Evolutionary conservation across 2,113 vertebrate genomes (phyloP), one percentile per base, ranked within the genome.

Genomic region (Tachuris rubrigastra): DNA sequence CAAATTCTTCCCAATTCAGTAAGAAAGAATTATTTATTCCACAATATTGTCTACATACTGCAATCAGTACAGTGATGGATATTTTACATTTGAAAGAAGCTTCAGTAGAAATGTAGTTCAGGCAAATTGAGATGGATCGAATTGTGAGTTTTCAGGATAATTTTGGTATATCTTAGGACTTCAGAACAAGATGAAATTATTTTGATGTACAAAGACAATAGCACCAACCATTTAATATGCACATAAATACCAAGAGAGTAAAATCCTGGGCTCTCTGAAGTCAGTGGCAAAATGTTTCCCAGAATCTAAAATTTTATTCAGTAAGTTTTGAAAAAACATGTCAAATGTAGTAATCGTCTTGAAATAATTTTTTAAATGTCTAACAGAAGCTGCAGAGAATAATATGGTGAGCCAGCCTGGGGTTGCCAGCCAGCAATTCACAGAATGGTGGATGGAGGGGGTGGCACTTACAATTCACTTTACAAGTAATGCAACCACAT

Each of bases 51-150:
- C 53, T 35, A 18, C 9, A 7, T 80, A 37, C 69, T 91, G 56
- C 60, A 83, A 73, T 84, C 73, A 77, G 37, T 74, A 50, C 25
- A n/a, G 52, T 35, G 56, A 58, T 42, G 14, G 42, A 59, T 93
- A 58, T 77, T 85, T 89, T 87, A 47, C 7, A 33, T 87, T 86
- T 89, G 73, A 94, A 91, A 92, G 55, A 80, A 41, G 87, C 89
- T 89, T 91, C 60, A 62, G 47, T 37, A 66, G 69, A 58, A 7
- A 53, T 63, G 9, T 53, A 74, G 49, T 87, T 81, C 39, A 60
- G 60, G 8, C 21, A 87, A 77, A 71, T 30, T 55, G 85, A 55
- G 21, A 42, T 24, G 58, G 42, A 74, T 30, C 3, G 91, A 87
- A 74, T n/a, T 85, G 52, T 87, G 65, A 67, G 12, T 42, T 93